Evolutionary conservation across 2,888 invertebrate species (phyloP), one percentile per base, ranked within the genome.

Genomic region (Lutraria lutraria): DNA sequence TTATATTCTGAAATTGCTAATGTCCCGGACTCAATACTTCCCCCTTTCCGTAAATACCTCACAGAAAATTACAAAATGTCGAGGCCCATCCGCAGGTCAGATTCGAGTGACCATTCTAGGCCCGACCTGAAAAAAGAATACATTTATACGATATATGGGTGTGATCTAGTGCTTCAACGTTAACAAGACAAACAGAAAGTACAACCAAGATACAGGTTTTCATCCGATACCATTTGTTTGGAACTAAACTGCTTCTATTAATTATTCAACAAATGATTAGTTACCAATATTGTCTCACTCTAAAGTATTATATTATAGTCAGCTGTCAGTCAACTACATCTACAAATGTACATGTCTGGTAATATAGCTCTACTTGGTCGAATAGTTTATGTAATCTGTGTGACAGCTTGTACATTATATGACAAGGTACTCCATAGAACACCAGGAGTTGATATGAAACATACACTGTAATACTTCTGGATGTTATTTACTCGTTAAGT

Each of bases 41-140:
- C 29, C 83, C 79, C 63, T 54, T 43, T 81, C 84, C 63, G 79
- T 52, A 80, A 54, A 89, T 89, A 89, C 86, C 89, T 85, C 60
- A 85, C 76, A 81, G 56, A 81, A 83, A 86, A 43, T 72, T 43
- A 79, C 63, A 56, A 87, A 84, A 84, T 84, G 52, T 84, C 84
- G 60, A 34, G 86, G 86, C 88, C 89, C 79, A 15, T 87, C 89
- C 54, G 76, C 89, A 81, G 89, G 89, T 87, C 87, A 87, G 86
- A 68, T 80, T 72, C 83, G 76, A 85, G 84, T 89, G 89, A 89
- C 87, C 87, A 76, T 79, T 84, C 56, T 54, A 53, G 53, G 83
- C 83, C 85, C 82, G 60, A 81, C 87, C 87, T 89, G 89, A 89
- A 89, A 89, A 79, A 89, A 88, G 89, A 89, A 87, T 85, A 60